Evolutionary conservation across 2,797 vertebrate species (phyloP).

Genomic region (Falco novaeseelandiae): DNA sequence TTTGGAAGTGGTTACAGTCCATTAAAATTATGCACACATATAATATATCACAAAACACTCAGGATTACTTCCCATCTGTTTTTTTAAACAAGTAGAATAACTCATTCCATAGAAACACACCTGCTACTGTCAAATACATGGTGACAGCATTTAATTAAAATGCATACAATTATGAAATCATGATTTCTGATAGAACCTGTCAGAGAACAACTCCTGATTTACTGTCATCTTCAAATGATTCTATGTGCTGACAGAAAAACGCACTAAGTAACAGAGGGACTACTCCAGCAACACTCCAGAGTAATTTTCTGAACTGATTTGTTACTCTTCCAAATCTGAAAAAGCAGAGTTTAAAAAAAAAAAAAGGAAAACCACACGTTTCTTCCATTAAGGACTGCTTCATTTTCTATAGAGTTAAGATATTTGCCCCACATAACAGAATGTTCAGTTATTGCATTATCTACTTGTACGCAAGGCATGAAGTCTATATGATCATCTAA

Average conservation of each 20-base stretch:
- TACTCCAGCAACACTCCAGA: neutral
- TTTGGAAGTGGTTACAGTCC: neutral
- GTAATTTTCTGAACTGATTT: neutral
- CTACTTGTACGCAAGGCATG: rapidly evolving
- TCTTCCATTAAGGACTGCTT: neutral
- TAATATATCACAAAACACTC: neutral
- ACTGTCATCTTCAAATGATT: neutral
- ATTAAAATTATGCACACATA: neutral
- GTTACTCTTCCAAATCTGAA: neutral
- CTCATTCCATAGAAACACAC: neutral
- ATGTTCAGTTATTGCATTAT: too few relatives aligned
- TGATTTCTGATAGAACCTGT: neutral
- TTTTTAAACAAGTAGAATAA: neutral
- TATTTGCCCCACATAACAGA: neutral
- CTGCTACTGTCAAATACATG: neutral
- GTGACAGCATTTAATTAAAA: neutral
- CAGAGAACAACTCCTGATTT: neutral
- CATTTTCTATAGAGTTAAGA: neutral
- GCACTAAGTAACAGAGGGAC: neutral
- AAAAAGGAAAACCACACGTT: neutral
- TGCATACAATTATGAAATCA: neutral
- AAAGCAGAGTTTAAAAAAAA: neutral
- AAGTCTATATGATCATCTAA: rapidly evolving
- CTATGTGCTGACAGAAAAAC: neutral
- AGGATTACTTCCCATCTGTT: neutral